Percentiles rank a stretch among this genome's conserved stretches.
These are phyloP conservation scores for Drosophila aff. DNA, from an alignment of 1,140 invertebrate genomes.

Conservation along the genomic window DNA sequence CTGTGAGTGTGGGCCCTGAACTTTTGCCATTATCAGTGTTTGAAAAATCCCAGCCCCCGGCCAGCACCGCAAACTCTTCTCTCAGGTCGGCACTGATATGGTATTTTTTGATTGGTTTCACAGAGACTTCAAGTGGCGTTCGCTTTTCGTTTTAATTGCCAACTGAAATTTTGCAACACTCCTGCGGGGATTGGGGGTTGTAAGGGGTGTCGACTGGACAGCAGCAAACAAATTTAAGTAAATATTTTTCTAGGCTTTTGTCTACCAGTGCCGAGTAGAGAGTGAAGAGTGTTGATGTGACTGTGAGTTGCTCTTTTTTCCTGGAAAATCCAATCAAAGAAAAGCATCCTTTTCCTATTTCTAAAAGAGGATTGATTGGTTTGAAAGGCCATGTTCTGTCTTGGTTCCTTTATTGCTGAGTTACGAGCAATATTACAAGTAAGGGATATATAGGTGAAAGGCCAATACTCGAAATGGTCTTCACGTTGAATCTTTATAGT, in stretches of 20 bases:
- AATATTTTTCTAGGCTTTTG: constrained; percentile 73
- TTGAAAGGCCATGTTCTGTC: background rate
- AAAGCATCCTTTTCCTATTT: constrained; percentile 18
- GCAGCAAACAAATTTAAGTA: constrained; percentile 52
- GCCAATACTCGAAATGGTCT: background rate
- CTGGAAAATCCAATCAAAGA: constrained; percentile 47
- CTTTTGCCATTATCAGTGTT: constrained; percentile 68
- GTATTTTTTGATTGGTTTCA: constrained; percentile 82
- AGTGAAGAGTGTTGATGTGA: constrained; percentile 45
- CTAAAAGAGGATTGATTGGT: constrained; percentile 20
- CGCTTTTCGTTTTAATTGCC: constrained; percentile 72
- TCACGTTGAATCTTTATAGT: background rate
- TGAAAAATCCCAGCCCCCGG: constrained; percentile 9
- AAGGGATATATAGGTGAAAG: background rate
- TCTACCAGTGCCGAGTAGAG: constrained; percentile 29
- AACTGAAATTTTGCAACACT: constrained; percentile 54
- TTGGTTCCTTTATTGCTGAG: background rate
- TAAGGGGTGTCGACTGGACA: background rate
- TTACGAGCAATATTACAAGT: background rate
- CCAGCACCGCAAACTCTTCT: constrained; percentile 16
- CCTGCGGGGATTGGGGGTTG: background rate
- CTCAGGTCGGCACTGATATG: constrained; percentile 48
- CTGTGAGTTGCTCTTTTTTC: constrained; percentile 36
- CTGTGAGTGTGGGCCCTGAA: constrained; percentile 28
- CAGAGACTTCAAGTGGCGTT: constrained; percentile 53